Conservation (phyloP, 2,888 invertebrate genomes). For the Rapana venosa region DNA sequence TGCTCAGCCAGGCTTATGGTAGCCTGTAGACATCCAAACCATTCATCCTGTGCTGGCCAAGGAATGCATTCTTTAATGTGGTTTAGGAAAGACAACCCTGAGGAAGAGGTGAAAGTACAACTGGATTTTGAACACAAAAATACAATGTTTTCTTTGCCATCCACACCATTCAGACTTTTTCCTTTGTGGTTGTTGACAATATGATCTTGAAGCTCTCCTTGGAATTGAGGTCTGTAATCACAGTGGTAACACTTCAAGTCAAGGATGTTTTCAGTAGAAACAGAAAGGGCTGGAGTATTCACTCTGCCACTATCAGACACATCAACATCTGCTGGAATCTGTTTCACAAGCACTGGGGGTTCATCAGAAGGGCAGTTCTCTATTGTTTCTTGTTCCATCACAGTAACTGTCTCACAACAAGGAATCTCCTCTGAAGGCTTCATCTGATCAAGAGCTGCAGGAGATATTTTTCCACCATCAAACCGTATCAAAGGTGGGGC, state of each 20-base stretch:
- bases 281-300: not conserved
- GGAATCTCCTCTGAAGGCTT: not conserved
- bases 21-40: slow-evolving; percentile 50
- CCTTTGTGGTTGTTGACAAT: slow-evolving; percentile 52
- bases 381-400: not conserved
- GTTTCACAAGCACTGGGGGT: slow-evolving; percentile 33
- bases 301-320: slow-evolving; percentile 41
- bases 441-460: not conserved
- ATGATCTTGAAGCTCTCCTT: slow-evolving; percentile 49
- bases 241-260: slow-evolving; percentile 68
- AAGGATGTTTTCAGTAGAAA: slow-evolving; percentile 50
- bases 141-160: slow-evolving; percentile 53
- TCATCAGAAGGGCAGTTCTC: not conserved
- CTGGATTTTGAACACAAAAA: slow-evolving; percentile 65
- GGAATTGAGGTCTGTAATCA: slow-evolving; percentile 49
- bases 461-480: not conserved
- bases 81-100: slow-evolving; percentile 57
- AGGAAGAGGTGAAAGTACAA: slow-evolving; percentile 64
- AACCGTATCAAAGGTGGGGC: not conserved
- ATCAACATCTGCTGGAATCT: slow-evolving; percentile 42
- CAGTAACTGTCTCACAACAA: not conserved
- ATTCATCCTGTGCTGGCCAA: slow-evolving; percentile 50
- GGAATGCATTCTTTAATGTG: slow-evolving; percentile 65
- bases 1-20: slow-evolving; percentile 43
- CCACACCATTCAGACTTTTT: slow-evolving; percentile 49